Evolutionary conservation across 2,888 invertebrate genomes (phyloP).

Genomic region (Ophion slaviceki): DNA sequence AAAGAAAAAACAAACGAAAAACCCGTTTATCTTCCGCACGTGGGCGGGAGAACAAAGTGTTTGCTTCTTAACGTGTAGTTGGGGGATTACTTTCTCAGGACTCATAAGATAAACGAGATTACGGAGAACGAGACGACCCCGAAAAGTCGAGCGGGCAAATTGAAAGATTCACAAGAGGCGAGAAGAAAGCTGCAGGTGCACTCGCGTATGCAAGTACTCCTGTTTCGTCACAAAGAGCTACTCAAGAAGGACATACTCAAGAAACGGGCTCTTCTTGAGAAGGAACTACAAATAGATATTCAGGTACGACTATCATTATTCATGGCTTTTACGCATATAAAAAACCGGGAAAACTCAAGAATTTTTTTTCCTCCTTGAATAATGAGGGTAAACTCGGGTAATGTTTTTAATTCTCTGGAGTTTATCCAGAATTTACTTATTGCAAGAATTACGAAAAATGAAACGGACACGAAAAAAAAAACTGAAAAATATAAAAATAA

Average conservation of each 20-base stretch:
- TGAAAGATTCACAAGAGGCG: conserved; percentile 84
- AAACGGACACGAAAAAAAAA: no score
- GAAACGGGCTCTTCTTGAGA: conserved; percentile 94
- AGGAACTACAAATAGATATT: conserved; percentile 95
- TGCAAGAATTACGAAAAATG: no score
- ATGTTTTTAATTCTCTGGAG: no score
- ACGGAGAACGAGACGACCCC: conserved; percentile 76
- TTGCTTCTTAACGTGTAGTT: conserved; percentile 49
- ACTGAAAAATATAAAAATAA: no score
- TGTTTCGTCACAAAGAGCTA: conserved; percentile 95
- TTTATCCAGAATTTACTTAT: no score
- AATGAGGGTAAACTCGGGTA: no score
- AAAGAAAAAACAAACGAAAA: conserved; percentile 9
- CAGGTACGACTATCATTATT: conserved; percentile 85
- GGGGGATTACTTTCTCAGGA: conserved; percentile 69
- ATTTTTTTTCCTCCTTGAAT: no score
- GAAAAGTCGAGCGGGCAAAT: conserved; percentile 80
- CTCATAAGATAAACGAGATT: conserved; percentile 75
- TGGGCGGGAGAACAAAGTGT: background rate
- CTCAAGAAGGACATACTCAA: conserved; percentile 97
- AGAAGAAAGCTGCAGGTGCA: conserved; percentile 85
- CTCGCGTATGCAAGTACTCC: conserved; percentile 88
- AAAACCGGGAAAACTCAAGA: no score
- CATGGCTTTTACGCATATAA: background rate
- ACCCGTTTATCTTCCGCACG: background rate